Evolutionary conservation across 2,113 vertebrate genomes (phyloP).

Genomic region (Melierax canorus): DNA sequence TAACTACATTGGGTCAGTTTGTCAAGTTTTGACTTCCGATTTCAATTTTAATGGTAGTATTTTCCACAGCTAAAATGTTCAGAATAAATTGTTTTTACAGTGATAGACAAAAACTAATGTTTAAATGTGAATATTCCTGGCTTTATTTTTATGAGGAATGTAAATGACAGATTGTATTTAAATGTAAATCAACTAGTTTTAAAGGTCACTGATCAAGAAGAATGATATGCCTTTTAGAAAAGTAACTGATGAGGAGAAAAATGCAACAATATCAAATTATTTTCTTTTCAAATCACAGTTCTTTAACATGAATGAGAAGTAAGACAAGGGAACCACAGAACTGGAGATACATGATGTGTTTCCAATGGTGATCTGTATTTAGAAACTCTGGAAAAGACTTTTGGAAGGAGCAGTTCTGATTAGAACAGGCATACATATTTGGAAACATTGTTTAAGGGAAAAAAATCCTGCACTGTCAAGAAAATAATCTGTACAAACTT

Average conservation of each 20-base stretch:
- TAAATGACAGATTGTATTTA: background rate
- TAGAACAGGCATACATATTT: background rate
- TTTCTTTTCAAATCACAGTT: background rate
- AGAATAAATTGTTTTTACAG: background rate
- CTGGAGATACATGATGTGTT: background rate
- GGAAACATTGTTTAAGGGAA: background rate
- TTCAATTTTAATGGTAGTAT: background rate
- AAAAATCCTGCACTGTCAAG: background rate
- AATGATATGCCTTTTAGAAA: background rate
- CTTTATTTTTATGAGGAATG: background rate
- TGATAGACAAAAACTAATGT: background rate
- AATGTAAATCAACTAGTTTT: background rate
- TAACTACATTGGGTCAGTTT: background rate
- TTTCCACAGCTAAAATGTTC: background rate
- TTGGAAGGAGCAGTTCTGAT: background rate
- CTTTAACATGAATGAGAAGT: background rate
- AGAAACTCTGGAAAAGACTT: background rate
- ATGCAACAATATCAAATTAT: background rate
- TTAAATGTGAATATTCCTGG: background rate
- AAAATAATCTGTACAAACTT: background rate
- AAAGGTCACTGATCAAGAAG: conserved; percentile 10
- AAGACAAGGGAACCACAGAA: background rate
- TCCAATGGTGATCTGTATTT: background rate
- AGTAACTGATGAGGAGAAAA: background rate
- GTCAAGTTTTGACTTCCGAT: background rate